phyloP scores from a whole-genome alignment of 2,113 vertebrate species.

The Sarotherodon lohbergeri region DNA sequence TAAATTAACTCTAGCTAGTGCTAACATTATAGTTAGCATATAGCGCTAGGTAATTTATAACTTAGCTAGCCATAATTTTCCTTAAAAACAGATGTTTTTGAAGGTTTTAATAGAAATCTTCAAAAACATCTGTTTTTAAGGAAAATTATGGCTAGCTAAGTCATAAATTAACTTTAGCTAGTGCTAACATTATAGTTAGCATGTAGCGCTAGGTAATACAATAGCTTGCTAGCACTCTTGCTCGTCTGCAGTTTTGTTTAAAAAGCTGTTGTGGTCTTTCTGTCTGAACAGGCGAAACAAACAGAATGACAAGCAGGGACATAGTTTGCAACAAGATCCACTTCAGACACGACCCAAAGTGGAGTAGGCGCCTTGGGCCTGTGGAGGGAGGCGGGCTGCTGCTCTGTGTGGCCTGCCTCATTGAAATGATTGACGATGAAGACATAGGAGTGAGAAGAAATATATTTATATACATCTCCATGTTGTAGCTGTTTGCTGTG shows the following conservation, averaged over 20 bases:
- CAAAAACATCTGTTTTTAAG: neutral
- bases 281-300: neutral
- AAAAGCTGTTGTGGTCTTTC: neutral
- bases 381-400: conserved; percentile 15
- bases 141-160: neutral
- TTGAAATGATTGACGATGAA: conserved; percentile 76
- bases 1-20: neutral
- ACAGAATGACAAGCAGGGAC: conserved; percentile 36
- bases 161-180: neutral
- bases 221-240: neutral
- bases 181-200: neutral
- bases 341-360: conserved; percentile 71
- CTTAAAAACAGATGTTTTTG: neutral
- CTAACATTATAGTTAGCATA: neutral
- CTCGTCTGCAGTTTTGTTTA: neutral
- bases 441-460: conserved; percentile 71
- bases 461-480: neutral
- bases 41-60: neutral
- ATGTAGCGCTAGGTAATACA: neutral
- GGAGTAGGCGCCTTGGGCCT: conserved; percentile 54
- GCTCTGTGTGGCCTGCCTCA: conserved; percentile 81
- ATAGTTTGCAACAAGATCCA: conserved; percentile 67
- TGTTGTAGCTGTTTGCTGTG: neutral
- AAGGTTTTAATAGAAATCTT: neutral
- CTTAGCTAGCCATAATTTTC: neutral